Conservation (phyloP, 2,113 vertebrate genomes). For the Istiophorus platypterus region DNA sequence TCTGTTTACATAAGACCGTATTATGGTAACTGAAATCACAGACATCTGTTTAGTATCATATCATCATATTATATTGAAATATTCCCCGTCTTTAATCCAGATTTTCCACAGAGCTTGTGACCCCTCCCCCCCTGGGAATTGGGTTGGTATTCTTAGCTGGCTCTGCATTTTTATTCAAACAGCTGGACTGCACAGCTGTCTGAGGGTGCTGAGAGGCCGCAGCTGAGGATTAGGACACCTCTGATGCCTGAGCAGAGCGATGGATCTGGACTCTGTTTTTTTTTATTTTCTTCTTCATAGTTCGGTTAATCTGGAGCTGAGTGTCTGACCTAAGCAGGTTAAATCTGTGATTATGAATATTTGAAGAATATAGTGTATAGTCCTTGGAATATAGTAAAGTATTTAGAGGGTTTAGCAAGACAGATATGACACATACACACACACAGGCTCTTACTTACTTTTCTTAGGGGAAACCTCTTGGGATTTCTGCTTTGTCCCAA, state of each 20-base stretch:
- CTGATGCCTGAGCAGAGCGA: constrained; percentile 20
- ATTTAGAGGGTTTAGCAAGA: constrained; percentile 33
- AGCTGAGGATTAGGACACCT: constrained; percentile 14
- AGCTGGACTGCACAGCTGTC: constrained; percentile 65
- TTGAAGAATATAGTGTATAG: constrained; percentile 12
- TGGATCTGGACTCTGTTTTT: background rate
- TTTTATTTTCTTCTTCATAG: background rate
- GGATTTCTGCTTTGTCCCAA: constrained; percentile 39
- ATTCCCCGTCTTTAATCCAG: constrained; percentile 3
- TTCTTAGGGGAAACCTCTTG: constrained; percentile 23
- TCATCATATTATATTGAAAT: background rate
- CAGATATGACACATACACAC: constrained; percentile 4
- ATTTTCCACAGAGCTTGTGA: background rate
- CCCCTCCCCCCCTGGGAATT: background rate
- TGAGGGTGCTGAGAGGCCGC: constrained; percentile 18
- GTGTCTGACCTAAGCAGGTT: constrained; percentile 1
- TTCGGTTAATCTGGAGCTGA: background rate
- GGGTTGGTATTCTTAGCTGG: constrained; percentile 35
- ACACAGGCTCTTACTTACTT: background rate
- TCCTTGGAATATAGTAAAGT: no score
- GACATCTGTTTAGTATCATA: background rate
- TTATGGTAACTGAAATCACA: background rate
- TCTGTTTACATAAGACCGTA: background rate
- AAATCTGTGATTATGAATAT: background rate
- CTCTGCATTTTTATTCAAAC: constrained; percentile 34